Evolutionary conservation across 1,140 invertebrate species (phyloP).

Genomic region (Drosophila tsacasi): DNA sequence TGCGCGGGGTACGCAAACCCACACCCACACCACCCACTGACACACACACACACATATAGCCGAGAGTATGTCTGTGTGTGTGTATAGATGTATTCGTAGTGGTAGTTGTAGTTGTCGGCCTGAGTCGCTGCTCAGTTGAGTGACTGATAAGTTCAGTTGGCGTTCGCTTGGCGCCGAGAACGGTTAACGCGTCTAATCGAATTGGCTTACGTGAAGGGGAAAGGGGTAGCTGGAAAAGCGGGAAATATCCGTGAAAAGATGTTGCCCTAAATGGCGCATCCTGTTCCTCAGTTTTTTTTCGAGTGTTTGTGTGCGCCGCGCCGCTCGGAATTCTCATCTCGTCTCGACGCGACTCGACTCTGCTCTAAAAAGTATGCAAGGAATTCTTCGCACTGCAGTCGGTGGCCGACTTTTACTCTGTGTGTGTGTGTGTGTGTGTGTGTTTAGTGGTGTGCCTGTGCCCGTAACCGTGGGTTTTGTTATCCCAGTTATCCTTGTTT

Average conservation of each 20-base stretch:
- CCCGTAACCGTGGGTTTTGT: slow-evolving; percentile 3
- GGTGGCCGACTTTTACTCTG: slow-evolving; percentile 14
- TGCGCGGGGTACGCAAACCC: background rate
- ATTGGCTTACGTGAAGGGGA: slow-evolving; percentile 2
- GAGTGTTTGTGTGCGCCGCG: slow-evolving; percentile 3
- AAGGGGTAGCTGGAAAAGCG: slow-evolving; percentile 6
- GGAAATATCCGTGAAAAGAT: slow-evolving; percentile 1
- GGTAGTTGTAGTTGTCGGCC: slow-evolving; percentile 38
- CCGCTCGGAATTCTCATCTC: slow-evolving; percentile 12
- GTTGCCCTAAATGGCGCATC: background rate
- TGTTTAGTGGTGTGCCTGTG: background rate
- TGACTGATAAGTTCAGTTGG: slow-evolving; percentile 81
- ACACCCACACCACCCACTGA: background rate
- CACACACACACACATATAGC: background rate
- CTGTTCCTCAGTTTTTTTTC: slow-evolving; percentile 13
- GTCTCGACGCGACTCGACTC: background rate
- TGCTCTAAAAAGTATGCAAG: slow-evolving; percentile 57
- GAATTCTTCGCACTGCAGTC: slow-evolving; percentile 37
- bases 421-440: slow-evolving; percentile 31
- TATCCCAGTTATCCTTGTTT: slow-evolving; percentile 18
- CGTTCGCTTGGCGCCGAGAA: slow-evolving; percentile 77
- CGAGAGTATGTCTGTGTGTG: background rate
- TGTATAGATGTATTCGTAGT: background rate
- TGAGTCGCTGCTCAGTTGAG: slow-evolving; percentile 58
- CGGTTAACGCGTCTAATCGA: slow-evolving; percentile 61